Percentiles rank a stretch among this genome's conserved stretches.
These are phyloP conservation scores for Channa maculata DNA, from an alignment of 2,113 vertebrate genomes.

Conservation along the genomic window DNA sequence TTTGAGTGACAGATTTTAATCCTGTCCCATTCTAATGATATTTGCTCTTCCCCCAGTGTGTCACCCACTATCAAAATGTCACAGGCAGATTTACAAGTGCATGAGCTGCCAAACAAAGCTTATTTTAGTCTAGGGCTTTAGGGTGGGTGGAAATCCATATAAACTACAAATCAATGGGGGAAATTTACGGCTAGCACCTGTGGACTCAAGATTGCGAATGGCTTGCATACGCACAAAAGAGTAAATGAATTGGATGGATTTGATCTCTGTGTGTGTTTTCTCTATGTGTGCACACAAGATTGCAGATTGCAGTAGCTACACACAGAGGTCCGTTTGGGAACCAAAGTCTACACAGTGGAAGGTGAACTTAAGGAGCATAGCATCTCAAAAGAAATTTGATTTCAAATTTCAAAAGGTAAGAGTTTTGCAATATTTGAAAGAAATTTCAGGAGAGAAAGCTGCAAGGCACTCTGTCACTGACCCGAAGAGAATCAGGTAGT, in stretches of 20 bases:
- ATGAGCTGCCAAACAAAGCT: conserved; percentile 81
- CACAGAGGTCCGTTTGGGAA: too few species aligned
- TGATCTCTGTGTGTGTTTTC: conserved; percentile 6
- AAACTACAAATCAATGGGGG: conserved; percentile 76
- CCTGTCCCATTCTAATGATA: conserved; percentile 78
- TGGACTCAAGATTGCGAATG: conserved; percentile 55
- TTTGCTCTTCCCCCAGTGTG: conserved; percentile 67
- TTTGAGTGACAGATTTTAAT: conserved; percentile 81
- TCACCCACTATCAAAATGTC: conserved; percentile 83
- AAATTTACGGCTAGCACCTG: conserved; percentile 72
- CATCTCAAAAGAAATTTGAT: too few species aligned
- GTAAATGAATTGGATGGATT: conserved; percentile 47
- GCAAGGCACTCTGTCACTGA: too few species aligned
- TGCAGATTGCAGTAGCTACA: too few species aligned
- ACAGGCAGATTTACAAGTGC: conserved; percentile 81
- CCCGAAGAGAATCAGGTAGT: too few species aligned
- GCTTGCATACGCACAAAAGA: conserved; percentile 37
- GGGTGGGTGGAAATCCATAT: conserved; percentile 72
- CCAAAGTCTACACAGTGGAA: too few species aligned
- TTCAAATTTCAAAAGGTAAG: too few species aligned
- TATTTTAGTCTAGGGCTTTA: conserved; percentile 69
- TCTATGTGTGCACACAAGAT: too few species aligned
- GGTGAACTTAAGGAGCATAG: too few species aligned
- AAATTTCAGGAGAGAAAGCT: too few species aligned
- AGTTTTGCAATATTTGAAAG: too few species aligned